A percentile compares a stretch with the other conserved stretches of the same genome.
Conservation (phyloP, 2,797 vertebrate species). For the Ataeniobius toweri region DNA sequence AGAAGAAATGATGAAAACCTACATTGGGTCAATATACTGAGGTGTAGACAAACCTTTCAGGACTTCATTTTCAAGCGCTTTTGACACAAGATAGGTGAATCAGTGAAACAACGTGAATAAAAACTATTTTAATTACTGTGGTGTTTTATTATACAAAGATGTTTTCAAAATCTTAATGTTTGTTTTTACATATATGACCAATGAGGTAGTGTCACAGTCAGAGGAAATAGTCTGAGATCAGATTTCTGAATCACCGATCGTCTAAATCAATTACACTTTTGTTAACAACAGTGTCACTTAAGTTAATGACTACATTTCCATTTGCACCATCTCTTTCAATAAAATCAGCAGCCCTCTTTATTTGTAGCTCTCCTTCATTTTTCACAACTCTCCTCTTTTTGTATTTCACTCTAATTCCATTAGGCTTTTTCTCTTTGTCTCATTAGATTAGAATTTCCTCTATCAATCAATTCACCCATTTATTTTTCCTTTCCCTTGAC, state of each 20-base stretch:
- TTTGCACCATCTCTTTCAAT: conserved; percentile 43
- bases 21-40: background rate
- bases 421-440: conserved; percentile 45
- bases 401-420: conserved; percentile 42
- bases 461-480: conserved; percentile 44
- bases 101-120: background rate
- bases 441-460: conserved; percentile 48
- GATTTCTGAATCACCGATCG: conserved; percentile 43
- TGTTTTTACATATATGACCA: background rate
- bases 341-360: conserved; percentile 43
- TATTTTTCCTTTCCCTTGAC: conserved; percentile 24
- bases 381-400: conserved; percentile 20
- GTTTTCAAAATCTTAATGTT: background rate
- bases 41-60: background rate
- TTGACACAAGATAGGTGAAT: background rate
- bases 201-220: background rate
- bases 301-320: conserved; percentile 59
- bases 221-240: conserved; percentile 35
- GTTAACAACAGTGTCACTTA: conserved; percentile 52
- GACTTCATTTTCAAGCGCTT: background rate
- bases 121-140: background rate
- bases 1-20: background rate
- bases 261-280: conserved; percentile 53
- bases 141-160: background rate
- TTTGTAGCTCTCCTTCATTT: conserved; percentile 26